Percentiles rank a stretch among this genome's conserved stretches.
Conservation (phyloP, 1,140 invertebrate genomes). For the Megathymus violae region DNA sequence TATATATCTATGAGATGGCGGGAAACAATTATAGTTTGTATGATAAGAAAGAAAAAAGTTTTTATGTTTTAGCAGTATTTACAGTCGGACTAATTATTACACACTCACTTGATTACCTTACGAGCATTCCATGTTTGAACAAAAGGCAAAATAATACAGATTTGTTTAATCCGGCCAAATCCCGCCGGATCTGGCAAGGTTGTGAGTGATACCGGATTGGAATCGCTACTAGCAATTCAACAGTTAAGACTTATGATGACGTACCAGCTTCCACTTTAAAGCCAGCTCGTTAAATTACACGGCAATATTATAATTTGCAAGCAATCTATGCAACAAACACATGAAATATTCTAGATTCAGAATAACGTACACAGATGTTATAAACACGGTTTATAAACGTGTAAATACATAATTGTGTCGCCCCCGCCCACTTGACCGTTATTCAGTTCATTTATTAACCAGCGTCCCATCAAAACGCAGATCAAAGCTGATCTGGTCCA, state of each 20-base stretch:
- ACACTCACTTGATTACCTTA: no score
- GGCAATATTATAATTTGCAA: not conserved
- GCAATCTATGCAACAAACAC: not conserved
- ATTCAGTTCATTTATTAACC: conserved; percentile 27
- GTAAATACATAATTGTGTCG: conserved; percentile 8
- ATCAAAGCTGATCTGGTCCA: conserved; percentile 15
- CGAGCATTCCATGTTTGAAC: no score
- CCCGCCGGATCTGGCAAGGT: no score
- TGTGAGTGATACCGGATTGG: no score
- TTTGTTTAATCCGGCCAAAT: no score
- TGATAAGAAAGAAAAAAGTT: no score
- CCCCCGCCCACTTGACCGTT: not conserved
- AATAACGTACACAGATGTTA: not conserved
- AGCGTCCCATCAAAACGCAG: conserved; percentile 21
- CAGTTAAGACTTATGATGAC: not conserved
- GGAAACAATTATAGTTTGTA: no score
- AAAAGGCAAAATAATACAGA: no score
- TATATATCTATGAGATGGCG: no score
- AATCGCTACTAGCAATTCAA: no score
- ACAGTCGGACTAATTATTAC: no score
- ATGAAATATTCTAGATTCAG: not conserved
- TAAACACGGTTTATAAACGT: conserved; percentile 8
- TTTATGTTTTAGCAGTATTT: no score
- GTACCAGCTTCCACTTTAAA: not conserved
- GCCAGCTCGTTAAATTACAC: not conserved